These are phyloP conservation scores for Epistrophe eligans DNA, from an alignment of 2,888 invertebrate species.

Conservation along the genomic window DNA sequence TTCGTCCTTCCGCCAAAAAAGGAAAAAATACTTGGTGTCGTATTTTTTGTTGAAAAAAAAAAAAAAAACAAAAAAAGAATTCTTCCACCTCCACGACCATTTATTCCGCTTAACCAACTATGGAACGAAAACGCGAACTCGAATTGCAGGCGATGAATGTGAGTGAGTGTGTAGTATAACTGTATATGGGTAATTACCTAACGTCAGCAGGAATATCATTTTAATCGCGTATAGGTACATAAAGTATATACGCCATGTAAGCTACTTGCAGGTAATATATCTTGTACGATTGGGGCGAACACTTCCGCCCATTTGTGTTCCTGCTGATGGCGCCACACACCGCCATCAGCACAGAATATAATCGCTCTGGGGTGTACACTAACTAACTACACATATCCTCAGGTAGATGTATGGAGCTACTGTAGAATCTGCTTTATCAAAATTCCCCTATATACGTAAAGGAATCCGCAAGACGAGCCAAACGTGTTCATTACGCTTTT, in stretches of 20 bases:
- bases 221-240: conserved; percentile 65
- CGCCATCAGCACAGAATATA: background rate
- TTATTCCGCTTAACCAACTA: conserved; percentile 67
- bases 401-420: background rate
- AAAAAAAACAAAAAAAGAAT: conserved; percentile 16
- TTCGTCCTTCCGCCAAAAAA: conserved; percentile 14
- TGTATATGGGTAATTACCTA: conserved; percentile 64
- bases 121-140: conserved; percentile 35
- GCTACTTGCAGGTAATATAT: conserved; percentile 68
- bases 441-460: conserved; percentile 31
- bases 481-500: conserved; percentile 73
- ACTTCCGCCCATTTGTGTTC: conserved; percentile 36
- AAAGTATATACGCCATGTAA: conserved; percentile 61
- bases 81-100: conserved; percentile 61
- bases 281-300: conserved; percentile 66
- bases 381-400: background rate
- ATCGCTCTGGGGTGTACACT: background rate
- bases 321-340: background rate
- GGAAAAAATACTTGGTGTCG: no score
- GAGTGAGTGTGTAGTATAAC: background rate
- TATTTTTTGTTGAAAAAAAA: no score
- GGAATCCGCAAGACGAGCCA: conserved; percentile 60
- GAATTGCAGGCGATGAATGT: conserved; percentile 17
- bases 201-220: conserved; percentile 74
- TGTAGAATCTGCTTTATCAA: conserved; percentile 12